phyloP scores from a whole-genome alignment of 2,113 vertebrate species.

The Condylura cristata region DNA sequence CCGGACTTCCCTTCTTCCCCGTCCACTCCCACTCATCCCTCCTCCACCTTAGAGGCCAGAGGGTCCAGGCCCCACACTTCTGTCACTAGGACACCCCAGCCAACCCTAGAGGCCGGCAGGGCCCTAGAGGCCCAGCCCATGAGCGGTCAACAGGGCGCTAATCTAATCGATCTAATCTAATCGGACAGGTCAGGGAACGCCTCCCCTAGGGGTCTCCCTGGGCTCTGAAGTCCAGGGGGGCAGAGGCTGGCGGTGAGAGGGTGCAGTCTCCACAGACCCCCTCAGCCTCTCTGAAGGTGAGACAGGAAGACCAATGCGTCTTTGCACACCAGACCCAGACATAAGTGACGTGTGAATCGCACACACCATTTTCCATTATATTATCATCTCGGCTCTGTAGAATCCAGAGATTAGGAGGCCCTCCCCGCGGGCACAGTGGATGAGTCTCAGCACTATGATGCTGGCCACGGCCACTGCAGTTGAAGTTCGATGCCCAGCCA shows the following conservation, averaged over 20 bases:
- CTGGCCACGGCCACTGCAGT: too few relatives aligned
- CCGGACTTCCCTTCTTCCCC: neutral
- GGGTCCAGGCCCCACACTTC: neutral
- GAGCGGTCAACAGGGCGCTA: neutral
- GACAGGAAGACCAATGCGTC: neutral
- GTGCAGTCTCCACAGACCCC: neutral
- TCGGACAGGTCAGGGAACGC: neutral
- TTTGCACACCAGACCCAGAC: neutral
- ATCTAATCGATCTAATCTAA: neutral
- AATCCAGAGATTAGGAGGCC: neutral
- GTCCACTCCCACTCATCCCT: neutral
- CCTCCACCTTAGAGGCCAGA: neutral
- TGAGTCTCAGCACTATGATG: too few relatives aligned
- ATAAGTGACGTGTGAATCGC: neutral
- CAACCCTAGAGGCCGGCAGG: neutral
- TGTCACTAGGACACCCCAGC: neutral
- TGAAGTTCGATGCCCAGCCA: too few relatives aligned
- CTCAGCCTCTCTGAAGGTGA: neutral
- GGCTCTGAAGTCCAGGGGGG: slow-evolving; percentile 20
- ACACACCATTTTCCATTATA: neutral
- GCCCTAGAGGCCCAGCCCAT: neutral
- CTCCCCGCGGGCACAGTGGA: too few relatives aligned
- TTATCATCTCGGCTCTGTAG: neutral
- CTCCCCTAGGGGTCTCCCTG: neutral
- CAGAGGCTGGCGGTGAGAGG: neutral